Percentiles rank a stretch among this genome's conserved stretches.
Evolutionary conservation across 1,140 invertebrate species (phyloP).

Genomic region (Philotrypesis tridentata): DNA sequence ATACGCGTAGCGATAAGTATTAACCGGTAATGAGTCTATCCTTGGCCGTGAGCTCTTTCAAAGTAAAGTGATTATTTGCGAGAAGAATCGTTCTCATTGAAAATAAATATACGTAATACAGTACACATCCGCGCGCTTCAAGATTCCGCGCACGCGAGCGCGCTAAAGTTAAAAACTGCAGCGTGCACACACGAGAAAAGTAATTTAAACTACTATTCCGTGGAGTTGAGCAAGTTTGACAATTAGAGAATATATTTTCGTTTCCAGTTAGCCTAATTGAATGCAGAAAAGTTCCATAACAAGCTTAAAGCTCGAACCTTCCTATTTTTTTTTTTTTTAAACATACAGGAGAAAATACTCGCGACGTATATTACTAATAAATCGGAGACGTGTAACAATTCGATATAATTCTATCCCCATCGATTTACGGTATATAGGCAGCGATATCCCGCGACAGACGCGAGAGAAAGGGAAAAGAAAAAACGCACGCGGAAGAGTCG

Average conservation of each 20-base stretch:
- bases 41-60: slow-evolving; percentile 30
- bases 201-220: neutral
- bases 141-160: neutral
- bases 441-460: neutral
- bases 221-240: neutral
- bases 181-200: neutral
- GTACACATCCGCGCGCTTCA: neutral
- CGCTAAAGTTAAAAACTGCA: neutral
- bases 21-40: slow-evolving; percentile 28
- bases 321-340: no score
- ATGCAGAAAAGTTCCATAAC: neutral
- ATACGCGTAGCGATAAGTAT: slow-evolving; percentile 13
- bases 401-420: no score
- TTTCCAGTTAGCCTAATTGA: neutral
- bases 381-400: no score
- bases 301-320: neutral
- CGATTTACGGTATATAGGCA: no score
- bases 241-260: neutral
- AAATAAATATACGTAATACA: neutral
- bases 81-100: neutral
- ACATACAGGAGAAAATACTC: no score
- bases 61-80: neutral
- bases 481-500: neutral
- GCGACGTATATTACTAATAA: no score
- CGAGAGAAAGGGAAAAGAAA: no score